Percentiles rank a stretch among this genome's conserved stretches.
These are phyloP conservation scores for Eupithecia inturbata DNA, from an alignment of 2,888 invertebrate species.

Conservation along the genomic window DNA sequence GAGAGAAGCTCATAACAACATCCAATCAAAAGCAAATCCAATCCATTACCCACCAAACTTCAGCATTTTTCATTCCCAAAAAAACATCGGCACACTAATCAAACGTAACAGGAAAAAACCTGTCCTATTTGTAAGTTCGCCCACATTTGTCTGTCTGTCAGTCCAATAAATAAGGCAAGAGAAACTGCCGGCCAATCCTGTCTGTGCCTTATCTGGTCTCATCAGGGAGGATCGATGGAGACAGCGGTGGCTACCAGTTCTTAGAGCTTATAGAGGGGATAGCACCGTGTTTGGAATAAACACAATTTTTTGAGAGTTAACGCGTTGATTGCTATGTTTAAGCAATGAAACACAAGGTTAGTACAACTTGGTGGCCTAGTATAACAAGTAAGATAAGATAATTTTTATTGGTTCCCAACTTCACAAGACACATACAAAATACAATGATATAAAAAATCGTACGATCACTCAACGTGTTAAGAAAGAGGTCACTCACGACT, in stretches of 20 bases:
- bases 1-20: not conserved
- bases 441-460: too few relatives aligned
- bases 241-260: constrained; percentile 56
- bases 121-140: constrained; percentile 67
- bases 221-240: constrained; percentile 73
- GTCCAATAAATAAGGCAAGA: constrained; percentile 79
- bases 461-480: too few relatives aligned
- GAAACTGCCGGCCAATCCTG: constrained; percentile 72
- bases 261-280: constrained; percentile 57
- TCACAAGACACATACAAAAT: too few relatives aligned
- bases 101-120: constrained; percentile 69
- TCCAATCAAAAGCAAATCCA: constrained; percentile 29
- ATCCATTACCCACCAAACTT: constrained; percentile 25
- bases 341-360: too few relatives aligned
- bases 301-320: not conserved
- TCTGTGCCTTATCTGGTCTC: constrained; percentile 79
- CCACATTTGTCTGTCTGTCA: constrained; percentile 79
- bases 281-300: constrained; percentile 28
- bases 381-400: too few relatives aligned
- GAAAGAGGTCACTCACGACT: too few relatives aligned
- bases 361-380: too few relatives aligned
- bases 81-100: constrained; percentile 61
- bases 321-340: too few relatives aligned
- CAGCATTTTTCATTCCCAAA: constrained; percentile 38
- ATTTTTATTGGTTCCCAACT: too few relatives aligned